phyloP scores from a whole-genome alignment of 2,888 invertebrate genomes.

The Anarsia innoxiella region DNA sequence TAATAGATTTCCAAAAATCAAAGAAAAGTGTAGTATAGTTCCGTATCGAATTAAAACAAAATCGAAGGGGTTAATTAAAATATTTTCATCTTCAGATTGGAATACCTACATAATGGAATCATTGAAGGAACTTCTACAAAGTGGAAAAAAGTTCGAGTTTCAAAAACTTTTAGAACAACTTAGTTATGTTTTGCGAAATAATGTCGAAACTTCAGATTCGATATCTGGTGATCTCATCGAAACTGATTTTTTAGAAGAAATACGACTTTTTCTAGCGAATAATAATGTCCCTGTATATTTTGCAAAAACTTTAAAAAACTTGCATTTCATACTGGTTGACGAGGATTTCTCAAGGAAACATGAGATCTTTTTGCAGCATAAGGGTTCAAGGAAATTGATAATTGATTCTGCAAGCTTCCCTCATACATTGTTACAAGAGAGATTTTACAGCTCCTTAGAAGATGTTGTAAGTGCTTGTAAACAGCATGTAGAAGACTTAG shows the following conservation, averaged over 20 bases:
- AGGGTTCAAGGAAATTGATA: constrained; percentile 32
- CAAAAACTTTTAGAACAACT: too few relatives aligned
- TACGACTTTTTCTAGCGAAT: constrained; percentile 23
- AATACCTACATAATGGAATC: too few relatives aligned
- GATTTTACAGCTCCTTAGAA: constrained; percentile 36
- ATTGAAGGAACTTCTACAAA: too few relatives aligned
- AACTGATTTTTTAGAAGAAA: constrained; percentile 40
- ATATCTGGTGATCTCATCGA: constrained; percentile 35
- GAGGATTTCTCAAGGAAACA: constrained; percentile 38
- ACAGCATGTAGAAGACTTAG: constrained; percentile 34
- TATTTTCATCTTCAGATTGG: too few relatives aligned
- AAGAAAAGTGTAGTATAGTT: too few relatives aligned
- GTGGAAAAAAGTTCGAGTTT: too few relatives aligned
- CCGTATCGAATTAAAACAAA: too few relatives aligned
- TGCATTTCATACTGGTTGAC: constrained; percentile 41
- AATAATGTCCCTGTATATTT: constrained; percentile 35
- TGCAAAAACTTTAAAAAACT: constrained; percentile 46
- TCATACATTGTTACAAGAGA: constrained; percentile 35
- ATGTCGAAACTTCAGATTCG: constrained; percentile 18
- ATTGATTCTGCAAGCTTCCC: constrained; percentile 40
- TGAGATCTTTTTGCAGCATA: constrained; percentile 41
- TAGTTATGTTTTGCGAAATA: too few relatives aligned
- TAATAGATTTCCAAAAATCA: too few relatives aligned
- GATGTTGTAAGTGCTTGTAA: constrained; percentile 35
- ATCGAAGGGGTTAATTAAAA: too few relatives aligned